phyloP scores from a whole-genome alignment of 1,140 invertebrate species.

The Drosophila erecta region DNA sequence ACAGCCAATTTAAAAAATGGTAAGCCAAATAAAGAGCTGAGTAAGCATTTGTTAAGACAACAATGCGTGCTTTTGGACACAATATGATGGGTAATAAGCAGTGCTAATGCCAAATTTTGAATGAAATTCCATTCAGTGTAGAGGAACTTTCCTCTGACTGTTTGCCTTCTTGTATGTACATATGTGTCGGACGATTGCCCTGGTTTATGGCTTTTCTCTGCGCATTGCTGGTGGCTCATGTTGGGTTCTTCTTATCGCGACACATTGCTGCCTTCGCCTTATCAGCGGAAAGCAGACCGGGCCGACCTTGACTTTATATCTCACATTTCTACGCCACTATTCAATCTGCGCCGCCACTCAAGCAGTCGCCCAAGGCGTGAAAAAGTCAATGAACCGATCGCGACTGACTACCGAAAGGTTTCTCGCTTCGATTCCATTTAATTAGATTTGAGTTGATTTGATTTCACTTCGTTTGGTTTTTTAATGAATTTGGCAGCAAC shows the following conservation, averaged over 20 bases:
- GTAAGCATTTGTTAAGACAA: conserved; percentile 14
- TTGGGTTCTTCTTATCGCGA: conserved; percentile 51
- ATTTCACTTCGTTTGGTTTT: conserved; percentile 6
- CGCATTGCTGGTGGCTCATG: conserved; percentile 11
- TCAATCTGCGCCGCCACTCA: conserved; percentile 58
- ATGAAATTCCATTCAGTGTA: conserved; percentile 19
- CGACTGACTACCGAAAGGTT: conserved; percentile 10
- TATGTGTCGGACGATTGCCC: background rate
- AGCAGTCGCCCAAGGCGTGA: conserved; percentile 7
- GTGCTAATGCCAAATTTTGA: conserved; percentile 27
- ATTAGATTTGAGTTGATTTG: background rate
- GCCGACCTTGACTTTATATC: conserved; percentile 74
- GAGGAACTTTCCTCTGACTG: conserved; percentile 33
- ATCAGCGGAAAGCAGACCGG: conserved; percentile 31
- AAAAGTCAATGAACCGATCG: conserved; percentile 60
- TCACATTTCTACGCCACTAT: conserved; percentile 50
- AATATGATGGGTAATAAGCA: conserved; percentile 12
- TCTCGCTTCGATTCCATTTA: background rate
- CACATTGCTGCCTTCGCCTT: conserved; percentile 30
- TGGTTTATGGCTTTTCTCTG: conserved; percentile 32
- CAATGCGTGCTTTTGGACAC: conserved; percentile 11
- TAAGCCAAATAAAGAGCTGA: conserved; percentile 15
- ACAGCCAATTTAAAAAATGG: conserved; percentile 1
- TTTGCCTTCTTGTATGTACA: background rate
- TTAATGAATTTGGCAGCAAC: conserved; percentile 10